A percentile compares a stretch with the other conserved stretches of the same genome.
phyloP scores from a whole-genome alignment of 2,888 invertebrate species.

The Stenodema calcarata region DNA sequence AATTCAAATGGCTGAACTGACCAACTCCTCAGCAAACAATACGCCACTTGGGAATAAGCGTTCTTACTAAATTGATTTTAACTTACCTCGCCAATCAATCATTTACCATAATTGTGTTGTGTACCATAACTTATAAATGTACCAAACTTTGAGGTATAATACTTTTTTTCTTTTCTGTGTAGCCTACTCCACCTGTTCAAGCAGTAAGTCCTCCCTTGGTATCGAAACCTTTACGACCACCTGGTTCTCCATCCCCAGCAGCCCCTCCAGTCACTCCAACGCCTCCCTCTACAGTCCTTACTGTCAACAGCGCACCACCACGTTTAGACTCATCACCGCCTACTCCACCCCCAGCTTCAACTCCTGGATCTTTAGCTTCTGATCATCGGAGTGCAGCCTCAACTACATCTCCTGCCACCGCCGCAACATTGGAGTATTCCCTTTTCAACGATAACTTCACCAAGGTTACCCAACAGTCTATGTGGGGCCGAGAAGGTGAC shows the following conservation, averaged over 20 bases:
- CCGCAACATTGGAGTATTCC: slow-evolving; percentile 76
- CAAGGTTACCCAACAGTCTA: slow-evolving; percentile 69
- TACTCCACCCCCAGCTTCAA: slow-evolving; percentile 47
- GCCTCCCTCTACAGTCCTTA: slow-evolving; percentile 58
- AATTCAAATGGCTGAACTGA: too few relatives aligned
- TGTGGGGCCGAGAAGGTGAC: slow-evolving; percentile 65
- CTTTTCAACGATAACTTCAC: slow-evolving; percentile 82
- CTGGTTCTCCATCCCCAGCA: slow-evolving; percentile 13
- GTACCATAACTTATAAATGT: too few relatives aligned
- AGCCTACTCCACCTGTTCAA: slow-evolving; percentile 19
- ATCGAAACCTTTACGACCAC: slow-evolving; percentile 3
- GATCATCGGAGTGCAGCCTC: slow-evolving; percentile 60
- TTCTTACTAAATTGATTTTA: too few relatives aligned
- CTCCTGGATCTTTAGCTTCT: slow-evolving; percentile 54
- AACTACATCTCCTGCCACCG: slow-evolving; percentile 48
- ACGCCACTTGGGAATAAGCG: too few relatives aligned
- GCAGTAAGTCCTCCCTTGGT: neutral
- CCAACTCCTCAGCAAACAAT: too few relatives aligned
- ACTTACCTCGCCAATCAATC: too few relatives aligned
- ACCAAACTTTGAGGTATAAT: neutral
- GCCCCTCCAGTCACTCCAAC: slow-evolving; percentile 12
- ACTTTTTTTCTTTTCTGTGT: neutral
- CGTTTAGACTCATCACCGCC: slow-evolving; percentile 53
- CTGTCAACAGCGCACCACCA: slow-evolving; percentile 59
- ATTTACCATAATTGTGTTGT: too few relatives aligned